Base-by-base conservation (phyloP, 2,113 vertebrate species). In the Proteles cristata region DNA sequence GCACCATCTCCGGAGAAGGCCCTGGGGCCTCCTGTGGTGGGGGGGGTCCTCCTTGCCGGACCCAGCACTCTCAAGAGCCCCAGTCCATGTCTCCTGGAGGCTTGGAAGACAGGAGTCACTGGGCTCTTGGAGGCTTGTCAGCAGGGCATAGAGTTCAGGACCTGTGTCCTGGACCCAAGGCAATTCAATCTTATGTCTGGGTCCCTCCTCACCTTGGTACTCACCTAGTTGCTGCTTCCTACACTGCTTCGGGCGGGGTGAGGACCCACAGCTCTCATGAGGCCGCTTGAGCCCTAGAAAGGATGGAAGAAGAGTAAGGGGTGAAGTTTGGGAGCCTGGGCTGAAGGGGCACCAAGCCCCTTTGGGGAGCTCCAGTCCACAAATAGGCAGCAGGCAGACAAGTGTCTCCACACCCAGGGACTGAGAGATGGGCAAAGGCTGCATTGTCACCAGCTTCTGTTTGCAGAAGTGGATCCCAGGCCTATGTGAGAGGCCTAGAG, bases 151-250 rank as follows among this genome's bases (percentile, higher is more conserved):
- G n/a, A 68, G 35, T 55, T 31, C 61, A 92, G 80, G 33, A 69
- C 25, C 50, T 76, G 43, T 43, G 81, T n/a, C 63, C 7, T 35
- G 73, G 68, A 33, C 7, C 61, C 66, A 33, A 15, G 19, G 11
- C 63, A 63, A 11, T 55, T 39, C 48, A 48, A 8, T 10, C 31
- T 21, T 33, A 2, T 0, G 25, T 5, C 26, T 6, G 1, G 45
- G 11, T 11, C 63, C 35, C 55, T 63, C n/a, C 35, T 33, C 5
- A 9, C 50, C 33, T 31, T 31, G 15, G 53, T 16, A 97, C 96
- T 19, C 90, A 98, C 97, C 97, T 81, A 10, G 89, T n/a, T 87
- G 85, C 26, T 97, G 97, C 39, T 96, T 90, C 90, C 23, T 97
- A 94, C 5, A 33, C 43, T 94, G 84, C 63, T 98, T 97, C 14